Percentiles rank a stretch among this genome's conserved stretches.
Conservation (phyloP, 2,888 invertebrate genomes). For the Alcis repandata region DNA sequence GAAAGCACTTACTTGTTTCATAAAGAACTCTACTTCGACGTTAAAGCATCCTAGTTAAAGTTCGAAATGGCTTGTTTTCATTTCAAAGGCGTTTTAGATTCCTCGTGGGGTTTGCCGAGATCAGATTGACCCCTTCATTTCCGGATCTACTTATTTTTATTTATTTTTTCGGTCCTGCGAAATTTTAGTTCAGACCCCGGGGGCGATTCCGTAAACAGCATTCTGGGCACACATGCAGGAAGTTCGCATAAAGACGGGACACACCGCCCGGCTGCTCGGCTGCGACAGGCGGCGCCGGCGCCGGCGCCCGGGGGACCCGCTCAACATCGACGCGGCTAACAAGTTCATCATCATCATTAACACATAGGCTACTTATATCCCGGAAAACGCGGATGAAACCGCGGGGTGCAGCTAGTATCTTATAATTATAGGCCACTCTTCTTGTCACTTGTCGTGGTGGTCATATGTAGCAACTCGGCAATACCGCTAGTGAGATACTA, state of each 20-base stretch:
- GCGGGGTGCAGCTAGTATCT: too few relatives aligned
- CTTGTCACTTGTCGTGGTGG: too few relatives aligned
- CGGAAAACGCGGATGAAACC: too few relatives aligned
- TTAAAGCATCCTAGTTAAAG: background rate
- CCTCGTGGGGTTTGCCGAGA: constrained; percentile 52
- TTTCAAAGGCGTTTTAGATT: background rate
- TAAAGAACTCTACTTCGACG: background rate
- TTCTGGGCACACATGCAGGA: constrained; percentile 14
- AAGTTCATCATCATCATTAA: background rate
- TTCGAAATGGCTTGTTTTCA: background rate
- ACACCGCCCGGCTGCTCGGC: too few relatives aligned
- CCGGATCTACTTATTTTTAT: constrained; percentile 63
- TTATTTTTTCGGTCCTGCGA: constrained; percentile 60
- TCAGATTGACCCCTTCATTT: constrained; percentile 69
- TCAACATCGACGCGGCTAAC: too few relatives aligned
- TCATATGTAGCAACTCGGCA: too few relatives aligned
- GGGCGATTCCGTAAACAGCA: constrained; percentile 14
- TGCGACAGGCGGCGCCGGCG: too few relatives aligned
- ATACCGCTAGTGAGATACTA: too few relatives aligned
- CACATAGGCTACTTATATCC: too few relatives aligned
- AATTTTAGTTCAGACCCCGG: constrained; percentile 43
- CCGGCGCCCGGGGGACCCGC: too few relatives aligned
- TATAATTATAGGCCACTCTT: too few relatives aligned
- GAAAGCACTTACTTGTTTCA: background rate
- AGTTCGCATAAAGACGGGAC: too few relatives aligned